Conservation (phyloP, 2,888 invertebrate species). For the Sesia apiformis region DNA sequence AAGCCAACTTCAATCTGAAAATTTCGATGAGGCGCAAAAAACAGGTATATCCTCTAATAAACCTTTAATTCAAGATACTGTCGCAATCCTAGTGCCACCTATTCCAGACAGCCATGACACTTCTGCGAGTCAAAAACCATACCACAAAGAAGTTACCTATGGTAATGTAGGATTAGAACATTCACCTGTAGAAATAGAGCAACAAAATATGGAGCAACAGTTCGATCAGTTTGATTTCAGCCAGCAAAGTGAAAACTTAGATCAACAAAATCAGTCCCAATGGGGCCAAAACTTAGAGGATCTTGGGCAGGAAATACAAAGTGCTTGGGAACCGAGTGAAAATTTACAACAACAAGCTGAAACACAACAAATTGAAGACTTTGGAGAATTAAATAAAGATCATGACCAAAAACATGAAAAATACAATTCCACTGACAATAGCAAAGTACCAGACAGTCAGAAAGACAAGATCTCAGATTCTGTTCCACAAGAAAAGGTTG, state of each 20-base stretch:
- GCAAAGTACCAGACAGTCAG: constrained; percentile 1
- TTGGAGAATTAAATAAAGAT: constrained; percentile 12
- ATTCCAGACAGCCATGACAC: not conserved
- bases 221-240: constrained; percentile 13
- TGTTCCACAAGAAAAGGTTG: constrained; percentile 10
- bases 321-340: constrained; percentile 2
- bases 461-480: constrained; percentile 6
- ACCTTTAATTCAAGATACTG: not conserved
- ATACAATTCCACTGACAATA: too few relatives aligned
- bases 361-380: constrained; percentile 13
- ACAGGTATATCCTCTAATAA: not conserved
- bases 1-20: too few relatives aligned
- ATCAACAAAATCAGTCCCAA: constrained; percentile 11
- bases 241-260: constrained; percentile 15
- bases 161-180: constrained; percentile 9
- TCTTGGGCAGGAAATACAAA: constrained; percentile 2
- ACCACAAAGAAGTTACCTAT: not conserved
- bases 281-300: constrained; percentile 3
- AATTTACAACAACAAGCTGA: constrained; percentile 5
- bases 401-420: constrained; percentile 4
- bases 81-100: not conserved
- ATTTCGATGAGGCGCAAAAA: too few relatives aligned
- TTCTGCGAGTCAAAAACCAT: not conserved
- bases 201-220: constrained; percentile 14
- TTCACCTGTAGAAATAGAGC: constrained; percentile 6